Percentiles rank a stretch among this genome's conserved stretches.
Conservation (phyloP, 2,888 invertebrate species). For the Carpatolechia fugitivella region DNA sequence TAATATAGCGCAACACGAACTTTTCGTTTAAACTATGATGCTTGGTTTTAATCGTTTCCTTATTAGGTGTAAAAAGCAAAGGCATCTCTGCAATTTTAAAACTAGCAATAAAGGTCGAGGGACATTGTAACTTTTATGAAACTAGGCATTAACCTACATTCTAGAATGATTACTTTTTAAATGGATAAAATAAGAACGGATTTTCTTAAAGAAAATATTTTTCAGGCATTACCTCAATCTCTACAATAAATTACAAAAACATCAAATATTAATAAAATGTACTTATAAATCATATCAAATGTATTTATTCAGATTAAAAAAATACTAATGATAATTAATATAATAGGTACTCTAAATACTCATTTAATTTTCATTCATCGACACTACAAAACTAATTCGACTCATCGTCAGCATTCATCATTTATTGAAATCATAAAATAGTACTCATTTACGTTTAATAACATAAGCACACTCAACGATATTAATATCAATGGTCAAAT, state of each 20-base stretch:
- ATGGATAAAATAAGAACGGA: too few species aligned
- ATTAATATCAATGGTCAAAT: conserved; percentile 64
- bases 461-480: conserved; percentile 39
- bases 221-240: too few species aligned
- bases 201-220: too few species aligned
- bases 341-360: too few species aligned
- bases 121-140: neutral
- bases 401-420: neutral
- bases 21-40: too few species aligned
- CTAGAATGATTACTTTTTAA: neutral
- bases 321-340: too few species aligned
- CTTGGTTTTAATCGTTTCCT: too few species aligned
- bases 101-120: neutral
- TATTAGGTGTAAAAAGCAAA: neutral
- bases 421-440: neutral
- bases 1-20: too few species aligned
- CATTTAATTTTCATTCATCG: too few species aligned
- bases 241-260: neutral
- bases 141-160: neutral
- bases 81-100: neutral
- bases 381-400: neutral
- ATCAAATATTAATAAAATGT: neutral
- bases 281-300: too few species aligned
- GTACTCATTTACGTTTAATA: conserved; percentile 17
- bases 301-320: too few species aligned